A percentile compares a stretch with the other conserved stretches of the same genome.
phyloP scores from a whole-genome alignment of 2,113 vertebrate genomes.

The Hirundichthys speculiger region DNA sequence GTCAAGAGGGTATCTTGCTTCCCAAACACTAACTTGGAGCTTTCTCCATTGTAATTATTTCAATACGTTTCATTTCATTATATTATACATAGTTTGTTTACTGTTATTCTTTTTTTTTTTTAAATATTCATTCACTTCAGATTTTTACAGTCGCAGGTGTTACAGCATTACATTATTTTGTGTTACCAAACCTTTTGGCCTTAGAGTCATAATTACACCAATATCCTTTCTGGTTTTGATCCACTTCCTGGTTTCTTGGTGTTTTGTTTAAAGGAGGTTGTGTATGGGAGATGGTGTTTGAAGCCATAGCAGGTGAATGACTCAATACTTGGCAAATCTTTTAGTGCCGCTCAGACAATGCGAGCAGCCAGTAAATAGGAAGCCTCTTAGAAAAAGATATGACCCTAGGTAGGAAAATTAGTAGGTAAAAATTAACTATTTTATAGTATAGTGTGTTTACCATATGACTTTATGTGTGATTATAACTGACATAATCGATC shows the following conservation, averaged over 20 bases:
- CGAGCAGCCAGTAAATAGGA: slow-evolving; percentile 81
- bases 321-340: slow-evolving; percentile 59
- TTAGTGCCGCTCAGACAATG: slow-evolving; percentile 76
- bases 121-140: too few species aligned
- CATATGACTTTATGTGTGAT: neutral
- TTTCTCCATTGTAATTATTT: too few species aligned
- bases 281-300: slow-evolving; percentile 10
- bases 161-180: too few species aligned
- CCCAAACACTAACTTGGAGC: too few species aligned
- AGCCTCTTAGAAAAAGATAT: slow-evolving; percentile 78
- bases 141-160: too few species aligned
- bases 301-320: slow-evolving; percentile 77
- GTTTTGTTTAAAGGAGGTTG: slow-evolving; percentile 7
- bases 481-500: neutral
- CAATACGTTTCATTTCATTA: too few species aligned
- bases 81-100: too few species aligned
- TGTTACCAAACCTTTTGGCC: too few species aligned
- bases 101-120: too few species aligned
- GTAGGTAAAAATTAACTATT: neutral
- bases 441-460: neutral
- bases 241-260: slow-evolving; percentile 33
- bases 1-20: too few species aligned
- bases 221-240: neutral
- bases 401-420: neutral
- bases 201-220: too few species aligned